Conservation (phyloP, 2,797 vertebrate species). For the Melanotaenia pygmaea region DNA sequence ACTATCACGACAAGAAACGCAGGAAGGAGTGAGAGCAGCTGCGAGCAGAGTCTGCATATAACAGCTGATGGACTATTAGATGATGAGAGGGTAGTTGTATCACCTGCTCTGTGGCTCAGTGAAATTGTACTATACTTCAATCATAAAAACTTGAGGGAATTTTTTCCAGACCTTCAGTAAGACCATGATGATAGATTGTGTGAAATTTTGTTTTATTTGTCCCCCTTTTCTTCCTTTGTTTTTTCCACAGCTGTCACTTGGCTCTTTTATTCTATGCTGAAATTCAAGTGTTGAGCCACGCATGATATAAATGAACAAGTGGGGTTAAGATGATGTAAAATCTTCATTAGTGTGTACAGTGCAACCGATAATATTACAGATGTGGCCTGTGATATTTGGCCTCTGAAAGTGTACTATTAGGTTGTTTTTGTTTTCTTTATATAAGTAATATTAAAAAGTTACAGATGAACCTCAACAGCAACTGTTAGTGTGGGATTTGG, state of each 20-base stretch:
- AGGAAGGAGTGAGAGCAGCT: slow-evolving; percentile 89
- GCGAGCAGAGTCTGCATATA: background rate
- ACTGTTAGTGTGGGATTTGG: slow-evolving; percentile 10
- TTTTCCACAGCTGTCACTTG: background rate
- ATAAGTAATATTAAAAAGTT: background rate
- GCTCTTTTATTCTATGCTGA: slow-evolving; percentile 5
- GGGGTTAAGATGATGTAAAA: slow-evolving; percentile 4
- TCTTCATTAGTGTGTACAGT: slow-evolving; percentile 12
- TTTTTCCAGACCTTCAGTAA: slow-evolving; percentile 17
- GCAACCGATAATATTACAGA: slow-evolving; percentile 4
- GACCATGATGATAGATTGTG: slow-evolving; percentile 3
- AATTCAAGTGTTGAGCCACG: slow-evolving; percentile 3
- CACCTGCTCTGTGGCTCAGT: background rate
- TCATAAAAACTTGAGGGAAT: background rate
- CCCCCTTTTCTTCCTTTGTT: background rate
- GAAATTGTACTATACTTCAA: slow-evolving; percentile 13
- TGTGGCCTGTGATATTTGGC: slow-evolving; percentile 1
- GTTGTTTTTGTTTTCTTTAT: background rate
- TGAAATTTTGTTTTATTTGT: background rate
- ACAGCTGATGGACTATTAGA: background rate
- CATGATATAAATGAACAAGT: background rate
- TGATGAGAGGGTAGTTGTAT: background rate
- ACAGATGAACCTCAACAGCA: slow-evolving; percentile 18
- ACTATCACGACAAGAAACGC: slow-evolving; percentile 97
- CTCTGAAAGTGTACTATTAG: slow-evolving; percentile 12